Evolutionary conservation across 1,140 invertebrate genomes (phyloP).

Genomic region (Papilio xuthus): DNA sequence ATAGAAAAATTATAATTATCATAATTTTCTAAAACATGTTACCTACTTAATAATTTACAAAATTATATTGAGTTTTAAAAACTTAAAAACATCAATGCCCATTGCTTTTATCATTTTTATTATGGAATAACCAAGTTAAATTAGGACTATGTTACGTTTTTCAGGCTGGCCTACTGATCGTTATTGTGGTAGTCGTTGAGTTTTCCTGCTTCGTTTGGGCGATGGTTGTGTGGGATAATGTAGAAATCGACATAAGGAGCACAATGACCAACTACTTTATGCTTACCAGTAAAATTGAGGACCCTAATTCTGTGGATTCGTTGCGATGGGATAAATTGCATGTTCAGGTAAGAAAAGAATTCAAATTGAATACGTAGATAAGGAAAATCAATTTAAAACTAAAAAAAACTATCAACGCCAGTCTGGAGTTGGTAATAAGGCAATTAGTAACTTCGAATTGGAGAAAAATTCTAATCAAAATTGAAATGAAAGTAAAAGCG

Average conservation of each 20-base stretch:
- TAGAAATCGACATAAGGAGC: constrained; percentile 72
- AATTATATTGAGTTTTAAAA: too few species aligned
- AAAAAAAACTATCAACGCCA: neutral
- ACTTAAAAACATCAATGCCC: too few species aligned
- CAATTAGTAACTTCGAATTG: too few species aligned
- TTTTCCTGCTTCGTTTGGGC: constrained; percentile 81
- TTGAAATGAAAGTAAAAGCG: neutral
- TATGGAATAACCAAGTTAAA: neutral
- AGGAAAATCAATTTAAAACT: too few species aligned
- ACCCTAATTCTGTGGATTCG: constrained; percentile 57
- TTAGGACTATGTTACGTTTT: constrained; percentile 42
- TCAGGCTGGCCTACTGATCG: constrained; percentile 76
- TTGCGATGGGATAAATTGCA: constrained; percentile 73
- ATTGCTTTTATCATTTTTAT: neutral
- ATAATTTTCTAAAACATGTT: too few species aligned
- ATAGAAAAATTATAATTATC: too few species aligned
- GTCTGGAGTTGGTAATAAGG: too few species aligned
- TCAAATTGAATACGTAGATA: neutral
- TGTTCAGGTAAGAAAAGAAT: constrained; percentile 55
- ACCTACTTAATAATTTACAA: too few species aligned
- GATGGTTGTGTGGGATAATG: constrained; percentile 80
- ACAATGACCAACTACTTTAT: constrained; percentile 72
- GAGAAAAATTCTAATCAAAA: neutral
- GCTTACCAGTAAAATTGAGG: constrained; percentile 55
- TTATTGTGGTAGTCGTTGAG: constrained; percentile 74